Evolutionary conservation across 2,888 invertebrate genomes (phyloP).

Genomic region (Agriotes lineatus): DNA sequence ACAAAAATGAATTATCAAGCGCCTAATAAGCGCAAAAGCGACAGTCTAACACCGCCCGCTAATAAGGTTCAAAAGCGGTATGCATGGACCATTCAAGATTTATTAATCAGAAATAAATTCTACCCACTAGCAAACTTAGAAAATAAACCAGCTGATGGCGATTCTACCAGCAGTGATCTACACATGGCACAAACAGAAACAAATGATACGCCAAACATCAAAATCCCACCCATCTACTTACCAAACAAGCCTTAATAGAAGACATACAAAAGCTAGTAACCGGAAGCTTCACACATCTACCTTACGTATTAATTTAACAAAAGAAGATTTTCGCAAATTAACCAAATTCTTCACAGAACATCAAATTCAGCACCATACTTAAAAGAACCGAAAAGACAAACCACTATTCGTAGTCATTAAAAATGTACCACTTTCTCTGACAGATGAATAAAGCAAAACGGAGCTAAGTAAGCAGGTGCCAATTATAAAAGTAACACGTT

Average conservation of each 20-base stretch:
- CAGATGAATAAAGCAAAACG: too few relatives aligned
- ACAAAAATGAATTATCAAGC: not conserved
- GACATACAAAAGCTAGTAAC: not conserved
- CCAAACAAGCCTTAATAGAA: not conserved
- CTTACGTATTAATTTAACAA: too few relatives aligned
- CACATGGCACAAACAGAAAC: too few relatives aligned
- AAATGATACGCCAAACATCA: too few relatives aligned
- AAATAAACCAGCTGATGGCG: not conserved
- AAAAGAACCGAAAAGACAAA: too few relatives aligned
- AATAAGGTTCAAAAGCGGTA: conserved; percentile 6
- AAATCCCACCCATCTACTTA: too few relatives aligned
- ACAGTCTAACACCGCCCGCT: not conserved
- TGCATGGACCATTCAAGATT: conserved; percentile 1
- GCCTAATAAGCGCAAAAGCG: not conserved
- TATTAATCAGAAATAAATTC: not conserved
- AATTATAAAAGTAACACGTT: too few relatives aligned
- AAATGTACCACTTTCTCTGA: not conserved
- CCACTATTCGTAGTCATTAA: not conserved
- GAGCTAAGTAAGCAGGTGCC: too few relatives aligned
- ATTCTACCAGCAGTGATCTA: not conserved
- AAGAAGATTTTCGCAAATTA: too few relatives aligned
- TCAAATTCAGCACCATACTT: too few relatives aligned
- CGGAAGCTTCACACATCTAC: too few relatives aligned
- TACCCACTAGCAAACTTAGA: not conserved
- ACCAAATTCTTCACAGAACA: not conserved